Conservation (phyloP, 2,888 invertebrate genomes). For the Cerceris ruficornis region DNA sequence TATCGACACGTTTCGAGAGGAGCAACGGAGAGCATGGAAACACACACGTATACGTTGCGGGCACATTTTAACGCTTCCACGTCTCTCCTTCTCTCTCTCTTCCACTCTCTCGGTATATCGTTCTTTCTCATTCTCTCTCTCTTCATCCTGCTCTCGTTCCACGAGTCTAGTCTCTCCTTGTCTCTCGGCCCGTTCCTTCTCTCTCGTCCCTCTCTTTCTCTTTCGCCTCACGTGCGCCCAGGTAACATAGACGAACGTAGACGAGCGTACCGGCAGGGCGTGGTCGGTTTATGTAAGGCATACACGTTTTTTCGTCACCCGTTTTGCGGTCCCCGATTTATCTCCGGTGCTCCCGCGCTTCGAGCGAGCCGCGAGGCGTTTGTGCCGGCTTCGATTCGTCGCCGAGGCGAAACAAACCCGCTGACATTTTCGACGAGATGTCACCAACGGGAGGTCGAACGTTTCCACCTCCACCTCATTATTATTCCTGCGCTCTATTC, state of each 20-base stretch:
- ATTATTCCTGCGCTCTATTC: background rate
- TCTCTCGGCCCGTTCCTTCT: background rate
- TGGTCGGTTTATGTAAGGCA: constrained; percentile 80
- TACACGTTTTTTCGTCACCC: constrained; percentile 78
- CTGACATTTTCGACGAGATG: constrained; percentile 36
- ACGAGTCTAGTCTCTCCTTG: background rate
- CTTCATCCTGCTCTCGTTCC: background rate
- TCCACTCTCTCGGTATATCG: background rate
- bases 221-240: background rate
- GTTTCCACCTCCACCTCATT: constrained; percentile 2
- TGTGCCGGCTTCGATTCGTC: background rate
- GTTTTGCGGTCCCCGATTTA: constrained; percentile 64
- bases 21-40: constrained; percentile 44
- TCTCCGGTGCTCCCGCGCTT: constrained; percentile 56
- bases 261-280: constrained; percentile 74
- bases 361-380: constrained; percentile 8
- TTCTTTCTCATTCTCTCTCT: background rate
- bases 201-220: background rate
- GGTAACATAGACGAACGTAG: constrained; percentile 19
- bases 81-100: background rate
- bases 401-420: background rate
- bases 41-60: constrained; percentile 10
- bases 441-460: constrained; percentile 21
- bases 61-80: constrained; percentile 32
- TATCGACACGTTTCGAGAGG: constrained; percentile 65